Evolutionary conservation across 2,113 vertebrate species (phyloP), one percentile per base, ranked within the genome.

Genomic region (Asarcornis scutulata): DNA sequence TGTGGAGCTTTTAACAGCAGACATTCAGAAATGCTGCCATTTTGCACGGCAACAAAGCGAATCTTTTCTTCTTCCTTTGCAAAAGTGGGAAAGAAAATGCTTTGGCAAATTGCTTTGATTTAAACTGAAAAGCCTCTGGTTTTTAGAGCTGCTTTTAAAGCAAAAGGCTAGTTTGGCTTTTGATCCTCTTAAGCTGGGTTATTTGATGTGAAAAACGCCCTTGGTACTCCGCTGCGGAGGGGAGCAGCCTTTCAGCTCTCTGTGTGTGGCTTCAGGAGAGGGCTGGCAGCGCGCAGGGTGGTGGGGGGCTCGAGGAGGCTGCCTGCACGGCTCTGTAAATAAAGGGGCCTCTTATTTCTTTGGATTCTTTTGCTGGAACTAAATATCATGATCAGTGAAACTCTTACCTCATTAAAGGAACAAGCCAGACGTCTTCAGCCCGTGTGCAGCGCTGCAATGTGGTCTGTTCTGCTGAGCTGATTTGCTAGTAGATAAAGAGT

Each of bases 291-390:
- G 73, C 81, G 0, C 1, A 1, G 68, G 55, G 91, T 78, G 68
- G 79, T 0, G 17, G 42, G 92, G 90, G 74, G 80, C 66, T 92
- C 2, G 0, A 46, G 83, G 90, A 87, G 71, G n/a, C 90, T 3
- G 5, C 56, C 64, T 4, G 5, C 48, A 64, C 17, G 8, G 86
- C 78, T 94, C 91, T 80, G 79, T 96, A 94, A 96, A 96, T 96
- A 95, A 92, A 96, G 71, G 58, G 91, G 91, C 92, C 93, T 96
- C 96, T 97, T 97, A 74, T 96, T 94, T 94, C 96, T 96, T 95
- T 92, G 80, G 88, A 83, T 95, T 94, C 92, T 86, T 96, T 85
- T 93, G 92, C 96, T 94, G 86, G 91, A 96, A 89, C 86, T 92
- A 95, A 96, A 93, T 93, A 94, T 93, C 86, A 50, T 29, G 93